These are phyloP conservation scores for Chaetorhynchus papuensis DNA, from an alignment of 2,113 vertebrate species.

Conservation along the genomic window DNA sequence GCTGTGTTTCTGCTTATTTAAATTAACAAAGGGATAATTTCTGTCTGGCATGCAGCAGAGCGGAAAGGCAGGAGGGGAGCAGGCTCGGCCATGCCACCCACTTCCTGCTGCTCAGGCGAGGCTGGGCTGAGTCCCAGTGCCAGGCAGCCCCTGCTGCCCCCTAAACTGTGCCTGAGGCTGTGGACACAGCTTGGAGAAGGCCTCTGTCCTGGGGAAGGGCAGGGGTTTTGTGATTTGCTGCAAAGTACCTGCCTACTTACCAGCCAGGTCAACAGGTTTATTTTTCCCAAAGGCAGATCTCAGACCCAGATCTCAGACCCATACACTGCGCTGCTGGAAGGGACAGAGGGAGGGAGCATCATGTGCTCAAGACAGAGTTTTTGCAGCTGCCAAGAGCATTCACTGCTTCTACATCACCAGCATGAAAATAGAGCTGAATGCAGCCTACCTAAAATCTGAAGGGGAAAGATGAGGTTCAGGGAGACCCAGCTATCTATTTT, in stretches of 20 bases:
- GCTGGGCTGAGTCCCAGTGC: neutral
- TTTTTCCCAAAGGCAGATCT: neutral
- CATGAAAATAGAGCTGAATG: neutral
- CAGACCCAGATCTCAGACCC: neutral
- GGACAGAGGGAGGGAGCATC: fast-evolving
- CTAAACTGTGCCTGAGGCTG: neutral
- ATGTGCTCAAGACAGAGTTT: neutral
- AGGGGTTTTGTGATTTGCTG: neutral
- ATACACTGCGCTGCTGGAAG: neutral
- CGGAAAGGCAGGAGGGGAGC: neutral
- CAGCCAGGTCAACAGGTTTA: neutral
- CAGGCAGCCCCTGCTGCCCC: fast-evolving
- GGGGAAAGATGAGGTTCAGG: neutral
- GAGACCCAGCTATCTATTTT: neutral
- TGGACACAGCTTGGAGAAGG: neutral
- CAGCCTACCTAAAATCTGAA: neutral
- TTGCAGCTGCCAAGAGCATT: neutral
- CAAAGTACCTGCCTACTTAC: neutral
- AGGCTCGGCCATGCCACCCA: neutral
- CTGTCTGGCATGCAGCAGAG: neutral
- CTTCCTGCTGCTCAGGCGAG: fast-evolving
- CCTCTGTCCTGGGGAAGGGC: fast-evolving
- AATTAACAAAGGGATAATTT: constrained; percentile 1
- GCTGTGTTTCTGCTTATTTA: neutral
- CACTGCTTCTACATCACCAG: neutral